phyloP scores from a whole-genome alignment of 2,888 invertebrate species.

The Pyrrhosoma nymphula region DNA sequence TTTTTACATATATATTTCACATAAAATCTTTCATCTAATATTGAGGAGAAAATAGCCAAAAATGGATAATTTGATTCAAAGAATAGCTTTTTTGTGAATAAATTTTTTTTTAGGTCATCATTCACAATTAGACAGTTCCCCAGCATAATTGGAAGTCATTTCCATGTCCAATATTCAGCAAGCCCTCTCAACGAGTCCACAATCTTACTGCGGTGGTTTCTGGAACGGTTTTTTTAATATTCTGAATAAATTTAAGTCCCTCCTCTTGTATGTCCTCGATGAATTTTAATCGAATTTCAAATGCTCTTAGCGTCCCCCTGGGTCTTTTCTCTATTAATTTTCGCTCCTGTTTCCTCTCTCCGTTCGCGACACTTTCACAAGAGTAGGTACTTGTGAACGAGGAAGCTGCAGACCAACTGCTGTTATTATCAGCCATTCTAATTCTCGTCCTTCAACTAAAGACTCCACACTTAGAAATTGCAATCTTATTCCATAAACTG shows the following conservation, averaged over 20 bases:
- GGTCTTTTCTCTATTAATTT: not conserved
- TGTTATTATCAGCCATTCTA: not conserved
- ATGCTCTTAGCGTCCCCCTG: not conserved
- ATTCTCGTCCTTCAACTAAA: not conserved
- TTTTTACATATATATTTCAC: no score
- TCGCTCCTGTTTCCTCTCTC: no score
- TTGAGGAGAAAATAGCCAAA: no score
- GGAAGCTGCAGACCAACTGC: not conserved
- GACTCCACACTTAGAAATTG: not conserved
- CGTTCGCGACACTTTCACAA: not conserved
- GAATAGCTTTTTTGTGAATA: no score
- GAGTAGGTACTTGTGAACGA: not conserved
- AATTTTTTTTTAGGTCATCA: no score
- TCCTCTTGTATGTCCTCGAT: not conserved
- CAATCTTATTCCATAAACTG: no score
- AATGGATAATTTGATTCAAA: no score
- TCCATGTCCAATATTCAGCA: not conserved
- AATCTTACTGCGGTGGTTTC: not conserved
- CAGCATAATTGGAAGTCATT: not conserved
- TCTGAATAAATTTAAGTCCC: not conserved
- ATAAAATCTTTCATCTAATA: no score
- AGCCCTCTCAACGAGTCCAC: not conserved
- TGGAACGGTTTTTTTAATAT: not conserved
- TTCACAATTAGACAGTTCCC: no score
- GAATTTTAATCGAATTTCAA: not conserved